Evolutionary conservation across 2,888 invertebrate species (phyloP).

Genomic region (Parnassius orleans): DNA sequence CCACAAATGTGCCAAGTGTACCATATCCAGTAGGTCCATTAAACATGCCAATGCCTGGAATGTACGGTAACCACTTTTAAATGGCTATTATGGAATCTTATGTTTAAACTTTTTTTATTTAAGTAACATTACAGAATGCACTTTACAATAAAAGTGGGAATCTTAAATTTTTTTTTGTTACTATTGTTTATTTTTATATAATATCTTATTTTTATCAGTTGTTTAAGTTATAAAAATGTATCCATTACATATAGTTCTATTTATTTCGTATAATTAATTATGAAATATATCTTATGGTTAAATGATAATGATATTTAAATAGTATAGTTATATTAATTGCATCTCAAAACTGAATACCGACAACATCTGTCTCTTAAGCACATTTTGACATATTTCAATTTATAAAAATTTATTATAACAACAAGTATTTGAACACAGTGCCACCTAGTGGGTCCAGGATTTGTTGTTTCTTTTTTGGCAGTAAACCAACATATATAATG

Average conservation of each 20-base stretch:
- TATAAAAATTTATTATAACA: no score
- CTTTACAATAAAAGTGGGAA: background rate
- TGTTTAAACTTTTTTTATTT: conserved; percentile 5
- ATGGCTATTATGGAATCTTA: conserved; percentile 5
- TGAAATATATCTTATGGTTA: no score
- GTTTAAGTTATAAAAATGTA: conserved; percentile 13
- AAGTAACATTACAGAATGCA: background rate
- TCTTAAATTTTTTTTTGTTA: background rate
- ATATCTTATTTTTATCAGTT: conserved; percentile 14
- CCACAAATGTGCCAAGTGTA: conserved; percentile 80
- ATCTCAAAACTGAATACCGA: no score
- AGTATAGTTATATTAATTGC: no score
- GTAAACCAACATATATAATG: no score
- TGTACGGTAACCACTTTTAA: conserved; percentile 73
- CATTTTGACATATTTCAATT: no score
- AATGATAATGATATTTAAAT: no score
- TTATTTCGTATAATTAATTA: background rate
- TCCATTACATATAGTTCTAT: background rate
- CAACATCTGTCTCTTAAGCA: no score
- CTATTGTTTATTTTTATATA: no score
- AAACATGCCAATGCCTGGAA: conserved; percentile 89
- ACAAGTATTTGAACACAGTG: no score
- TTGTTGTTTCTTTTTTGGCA: no score
- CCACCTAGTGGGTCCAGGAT: no score
- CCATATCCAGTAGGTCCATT: conserved; percentile 88